Conservation (phyloP, 2,113 vertebrate species). For the Crotalus viridis region DNA sequence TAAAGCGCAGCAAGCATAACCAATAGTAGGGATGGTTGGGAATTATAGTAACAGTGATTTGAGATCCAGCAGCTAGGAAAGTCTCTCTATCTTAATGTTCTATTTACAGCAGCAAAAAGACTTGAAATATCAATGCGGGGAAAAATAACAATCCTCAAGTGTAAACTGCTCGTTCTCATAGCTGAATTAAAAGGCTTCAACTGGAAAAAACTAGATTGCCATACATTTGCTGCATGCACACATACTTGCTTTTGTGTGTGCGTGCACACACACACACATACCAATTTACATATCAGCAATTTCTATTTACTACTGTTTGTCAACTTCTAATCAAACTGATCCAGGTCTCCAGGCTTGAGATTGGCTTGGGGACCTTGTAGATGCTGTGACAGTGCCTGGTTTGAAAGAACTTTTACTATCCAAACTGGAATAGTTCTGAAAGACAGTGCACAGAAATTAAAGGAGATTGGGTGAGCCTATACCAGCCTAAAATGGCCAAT, state of each 20-base stretch:
- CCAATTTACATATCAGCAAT: neutral
- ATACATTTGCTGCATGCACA: neutral
- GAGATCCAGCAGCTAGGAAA: neutral
- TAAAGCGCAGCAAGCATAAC: neutral
- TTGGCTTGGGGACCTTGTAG: neutral
- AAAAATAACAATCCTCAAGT: neutral
- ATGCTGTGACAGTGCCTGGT: neutral
- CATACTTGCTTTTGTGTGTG: neutral
- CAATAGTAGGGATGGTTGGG: neutral
- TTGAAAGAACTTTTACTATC: neutral
- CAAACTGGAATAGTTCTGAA: neutral
- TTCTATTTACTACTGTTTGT: neutral
- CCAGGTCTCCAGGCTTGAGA: neutral
- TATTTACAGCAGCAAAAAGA: neutral
- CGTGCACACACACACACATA: neutral
- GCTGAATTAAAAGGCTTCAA: neutral
- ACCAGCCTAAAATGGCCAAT: neutral
- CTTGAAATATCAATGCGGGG: neutral
- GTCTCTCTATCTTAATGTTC: neutral
- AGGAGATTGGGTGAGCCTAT: neutral
- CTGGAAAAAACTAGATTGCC: neutral
- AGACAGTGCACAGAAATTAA: neutral
- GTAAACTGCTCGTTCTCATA: neutral
- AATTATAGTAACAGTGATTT: neutral
- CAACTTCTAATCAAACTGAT: neutral